These are phyloP conservation scores for Aphaenogaster floridana DNA, from an alignment of 1,140 invertebrate species.

Conservation along the genomic window DNA sequence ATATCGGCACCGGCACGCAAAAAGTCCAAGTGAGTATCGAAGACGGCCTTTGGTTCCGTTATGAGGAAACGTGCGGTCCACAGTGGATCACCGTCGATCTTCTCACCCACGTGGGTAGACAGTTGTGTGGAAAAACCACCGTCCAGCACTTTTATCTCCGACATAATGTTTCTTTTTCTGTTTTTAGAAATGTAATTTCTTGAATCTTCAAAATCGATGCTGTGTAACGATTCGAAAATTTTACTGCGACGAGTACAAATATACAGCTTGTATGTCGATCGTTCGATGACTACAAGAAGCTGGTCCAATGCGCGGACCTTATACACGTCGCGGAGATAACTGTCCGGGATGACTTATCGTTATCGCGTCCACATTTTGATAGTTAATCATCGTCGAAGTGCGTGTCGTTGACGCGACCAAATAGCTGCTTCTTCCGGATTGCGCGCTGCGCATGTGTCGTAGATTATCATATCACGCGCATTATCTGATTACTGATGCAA, in stretches of 20 bases:
- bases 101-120: conserved; percentile 90
- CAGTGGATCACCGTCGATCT: conserved; percentile 92
- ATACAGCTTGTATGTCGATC: neutral
- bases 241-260: neutral
- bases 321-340: neutral
- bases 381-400: neutral
- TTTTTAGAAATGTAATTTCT: neutral
- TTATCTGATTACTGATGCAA: conserved; percentile 33
- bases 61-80: conserved; percentile 94
- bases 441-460: neutral
- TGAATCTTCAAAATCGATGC: neutral
- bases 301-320: neutral
- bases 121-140: conserved; percentile 95
- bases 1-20: conserved; percentile 93
- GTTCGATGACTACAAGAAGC: neutral
- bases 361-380: conserved; percentile 38
- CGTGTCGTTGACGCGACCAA: neutral
- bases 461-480: neutral
- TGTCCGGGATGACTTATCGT: neutral
- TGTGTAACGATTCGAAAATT: neutral
- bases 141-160: conserved; percentile 89
- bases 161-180: conserved; percentile 63
- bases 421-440: conserved; percentile 12
- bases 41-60: conserved; percentile 91
- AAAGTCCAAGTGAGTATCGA: conserved; percentile 93